Conservation (phyloP, 2,888 invertebrate species). For the Lithophane ornitopus region DNA sequence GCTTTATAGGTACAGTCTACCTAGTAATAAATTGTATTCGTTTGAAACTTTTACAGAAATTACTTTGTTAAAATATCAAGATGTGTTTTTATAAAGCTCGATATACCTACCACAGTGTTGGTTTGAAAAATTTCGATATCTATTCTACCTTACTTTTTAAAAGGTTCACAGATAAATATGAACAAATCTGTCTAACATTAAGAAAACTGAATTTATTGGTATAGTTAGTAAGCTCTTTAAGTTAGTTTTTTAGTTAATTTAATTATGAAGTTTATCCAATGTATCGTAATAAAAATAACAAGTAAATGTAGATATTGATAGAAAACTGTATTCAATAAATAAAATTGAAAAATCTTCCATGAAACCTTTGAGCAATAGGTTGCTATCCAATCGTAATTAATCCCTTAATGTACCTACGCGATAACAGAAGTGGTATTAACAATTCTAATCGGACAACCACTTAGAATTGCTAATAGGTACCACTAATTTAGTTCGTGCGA, state of each 20-base stretch:
- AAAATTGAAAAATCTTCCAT: not conserved
- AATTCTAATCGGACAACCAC: slow-evolving; percentile 26
- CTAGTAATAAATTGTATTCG: slow-evolving; percentile 19
- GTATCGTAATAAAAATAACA: no score
- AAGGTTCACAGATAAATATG: slow-evolving; percentile 13
- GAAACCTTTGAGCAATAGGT: not conserved
- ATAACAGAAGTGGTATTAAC: slow-evolving; percentile 39
- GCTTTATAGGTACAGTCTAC: slow-evolving; percentile 4
- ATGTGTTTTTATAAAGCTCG: not conserved
- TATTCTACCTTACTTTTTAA: not conserved
- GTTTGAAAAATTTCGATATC: not conserved
- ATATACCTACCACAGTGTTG: slow-evolving; percentile 16
- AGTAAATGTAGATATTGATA: no score
- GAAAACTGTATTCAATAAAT: not conserved
- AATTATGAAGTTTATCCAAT: no score
- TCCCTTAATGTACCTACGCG: not conserved
- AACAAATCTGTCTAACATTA: not conserved
- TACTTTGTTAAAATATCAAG: not conserved
- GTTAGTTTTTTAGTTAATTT: no score
- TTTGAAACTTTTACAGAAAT: slow-evolving; percentile 22
- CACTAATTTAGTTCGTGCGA: slow-evolving; percentile 18
- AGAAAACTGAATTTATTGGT: not conserved
- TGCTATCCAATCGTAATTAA: slow-evolving; percentile 20
- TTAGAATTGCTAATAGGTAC: slow-evolving; percentile 45
- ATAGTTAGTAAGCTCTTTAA: no score